Evolutionary conservation across 2,797 vertebrate species (phyloP), one percentile per base, ranked within the genome.

Genomic region (Dipus sagitta): DNA sequence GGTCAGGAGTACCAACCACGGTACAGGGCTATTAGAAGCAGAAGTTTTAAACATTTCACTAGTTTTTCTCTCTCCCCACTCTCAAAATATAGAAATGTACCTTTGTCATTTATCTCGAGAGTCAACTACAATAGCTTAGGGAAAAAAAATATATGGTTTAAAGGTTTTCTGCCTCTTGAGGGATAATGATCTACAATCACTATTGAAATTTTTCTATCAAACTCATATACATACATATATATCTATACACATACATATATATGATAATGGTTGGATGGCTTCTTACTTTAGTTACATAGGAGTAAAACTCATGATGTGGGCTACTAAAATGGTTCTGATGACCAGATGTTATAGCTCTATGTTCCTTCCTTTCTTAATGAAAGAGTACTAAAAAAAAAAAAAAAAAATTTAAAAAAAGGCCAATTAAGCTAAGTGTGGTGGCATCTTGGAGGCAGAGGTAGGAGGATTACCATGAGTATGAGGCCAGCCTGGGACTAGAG

Each of bases 101-200:
- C 70, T 0, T 64, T 60, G 86, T 47, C 32, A 84, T 58, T 3
- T 91, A 9, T 71, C 64, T 83, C 92, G 34, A 74, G 93, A 92
- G 71, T 82, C n/a, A 68, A 95, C 23, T 58, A 74, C 24, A 77
- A 71, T 6, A 91, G 13, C 64, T 74, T 62, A 94, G 58, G n/a
- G n/a, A 38, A 47, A 87, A 80, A 93, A 13, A 80, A 92, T 23
- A 20, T 62, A 88, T 85, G 23, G 75, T 62, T 95, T 52, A 80
- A 88, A 89, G 28, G 76, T 91, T 78, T 70, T 58, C 54, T 23
- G 17, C 34, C 79, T 78, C 32, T 65, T 47, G 52, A 65, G 17
- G 32, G 23, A 38, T 68, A 93, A n/a, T 78, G 76, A 76, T 92
- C 18, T 32, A 71, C 76, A 72, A 60, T 74, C 24, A 72, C 26